Conservation (phyloP, 2,113 vertebrate genomes). For the Malurus elegans region DNA sequence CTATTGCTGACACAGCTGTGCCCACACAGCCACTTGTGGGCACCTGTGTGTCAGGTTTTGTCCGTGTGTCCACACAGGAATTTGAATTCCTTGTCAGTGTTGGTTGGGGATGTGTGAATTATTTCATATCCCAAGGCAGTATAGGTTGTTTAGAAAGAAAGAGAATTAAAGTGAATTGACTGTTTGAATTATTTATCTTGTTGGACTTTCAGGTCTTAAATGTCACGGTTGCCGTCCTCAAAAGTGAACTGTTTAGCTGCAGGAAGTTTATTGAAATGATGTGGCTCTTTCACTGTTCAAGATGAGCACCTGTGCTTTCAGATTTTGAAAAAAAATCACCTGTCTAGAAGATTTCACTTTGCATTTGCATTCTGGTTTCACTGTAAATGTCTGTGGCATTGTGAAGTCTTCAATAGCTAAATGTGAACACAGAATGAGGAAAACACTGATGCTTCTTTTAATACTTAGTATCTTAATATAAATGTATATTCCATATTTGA, state of each 20-base stretch:
- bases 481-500: neutral
- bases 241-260: neutral
- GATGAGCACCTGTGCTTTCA: neutral
- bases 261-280: neutral
- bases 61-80: neutral
- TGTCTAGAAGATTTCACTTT: neutral
- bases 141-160: neutral
- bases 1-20: neutral
- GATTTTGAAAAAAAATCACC: neutral
- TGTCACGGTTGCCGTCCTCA: neutral
- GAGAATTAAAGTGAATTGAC: fast-evolving
- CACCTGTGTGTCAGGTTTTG: neutral
- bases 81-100: neutral
- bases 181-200: neutral
- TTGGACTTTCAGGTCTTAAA: neutral
- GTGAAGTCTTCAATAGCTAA: neutral
- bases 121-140: neutral
- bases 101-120: neutral
- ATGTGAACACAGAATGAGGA: neutral
- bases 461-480: neutral
- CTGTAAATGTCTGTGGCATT: neutral
- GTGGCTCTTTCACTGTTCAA: neutral
- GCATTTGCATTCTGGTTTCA: neutral
- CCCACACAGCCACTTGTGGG: neutral
- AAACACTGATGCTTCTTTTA: neutral